A percentile compares a stretch with the other conserved stretches of the same genome.
These are phyloP conservation scores for Telmatherina bonti DNA, from an alignment of 2,797 vertebrate genomes.

Conservation along the genomic window DNA sequence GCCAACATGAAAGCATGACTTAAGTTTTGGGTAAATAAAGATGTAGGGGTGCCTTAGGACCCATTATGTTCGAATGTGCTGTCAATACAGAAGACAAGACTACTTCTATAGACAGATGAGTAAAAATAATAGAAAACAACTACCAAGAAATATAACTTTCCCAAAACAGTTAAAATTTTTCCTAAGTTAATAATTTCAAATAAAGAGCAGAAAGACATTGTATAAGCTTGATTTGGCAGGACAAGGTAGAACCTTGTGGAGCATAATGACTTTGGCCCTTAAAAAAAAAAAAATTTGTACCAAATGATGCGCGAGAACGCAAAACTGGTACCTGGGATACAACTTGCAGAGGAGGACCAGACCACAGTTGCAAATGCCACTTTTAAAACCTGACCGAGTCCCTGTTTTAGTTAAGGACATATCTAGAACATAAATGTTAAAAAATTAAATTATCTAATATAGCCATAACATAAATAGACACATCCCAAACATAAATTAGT, in stretches of 20 bases:
- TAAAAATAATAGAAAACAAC: conserved; percentile 6
- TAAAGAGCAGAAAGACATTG: not conserved
- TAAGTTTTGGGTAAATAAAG: conserved; percentile 20
- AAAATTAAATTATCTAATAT: conserved; percentile 32
- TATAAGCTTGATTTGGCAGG: conserved; percentile 15
- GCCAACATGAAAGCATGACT: conserved; percentile 14
- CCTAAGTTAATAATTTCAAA: conserved; percentile 2
- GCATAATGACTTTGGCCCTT: conserved; percentile 56
- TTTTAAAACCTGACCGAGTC: not conserved
- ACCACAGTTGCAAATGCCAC: conserved; percentile 13
- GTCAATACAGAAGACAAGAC: not conserved
- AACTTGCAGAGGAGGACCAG: conserved; percentile 7
- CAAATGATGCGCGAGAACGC: not conserved
- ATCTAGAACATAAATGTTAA: conserved; percentile 46
- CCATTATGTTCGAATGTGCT: conserved; percentile 9
- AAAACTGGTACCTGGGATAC: conserved; percentile 26
- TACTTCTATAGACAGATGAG: not conserved
- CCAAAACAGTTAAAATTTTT: not conserved
- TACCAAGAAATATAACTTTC: not conserved
- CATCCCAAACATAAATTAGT: conserved; percentile 61
- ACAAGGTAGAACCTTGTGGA: conserved; percentile 23
- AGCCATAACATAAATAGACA: conserved; percentile 63
- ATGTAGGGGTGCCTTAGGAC: conserved; percentile 15
- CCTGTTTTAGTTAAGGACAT: conserved; percentile 2
- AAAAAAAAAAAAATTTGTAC: not conserved